Evolutionary conservation across 1,140 invertebrate species (phyloP), one percentile per base, ranked within the genome.

Genomic region (Macrobrachium nipponense): DNA sequence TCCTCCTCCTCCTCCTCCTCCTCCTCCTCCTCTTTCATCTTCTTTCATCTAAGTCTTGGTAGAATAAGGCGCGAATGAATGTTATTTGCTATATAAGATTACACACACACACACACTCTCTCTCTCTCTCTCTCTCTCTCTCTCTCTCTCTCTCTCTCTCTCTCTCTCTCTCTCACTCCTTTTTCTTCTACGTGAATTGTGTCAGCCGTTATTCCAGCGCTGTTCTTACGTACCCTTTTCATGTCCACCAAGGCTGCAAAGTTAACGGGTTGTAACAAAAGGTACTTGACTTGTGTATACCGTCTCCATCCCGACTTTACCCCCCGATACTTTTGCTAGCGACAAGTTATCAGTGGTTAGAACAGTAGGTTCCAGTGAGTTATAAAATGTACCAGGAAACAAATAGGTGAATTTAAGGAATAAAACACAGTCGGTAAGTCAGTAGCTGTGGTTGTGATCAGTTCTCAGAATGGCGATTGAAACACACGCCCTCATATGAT

Each of bases 61-160:
- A n/a, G 5, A 27, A 51, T n/a, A 73, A 43, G 72, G 15, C 36
- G 72, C 43, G 72, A 73, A 73, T 73, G 72, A 73, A 73, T 73
- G 20, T 43, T 73, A 73, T n/a, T 73, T 44, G 8, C 43, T 12
- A n/a, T 18, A 17, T 73, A 36, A 44, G 23, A 44, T n/a, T 51
- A 23, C 4, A 17, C 23, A 44, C 72, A 6, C 58, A 18, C 11
- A 5, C 66, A 6, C n/a, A 5, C 20, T 36, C 66, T 70, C 20
- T 12, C 36, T 20, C 66, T 12, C 66, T 36, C 12, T 70, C 66
- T 36, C 20, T 36, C n/a, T 43, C 72, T 51, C 27, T n/a, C 70
- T n/a, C 23, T 18, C 70, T 73, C 51, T 51, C 11, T 36, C 23
- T 51, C 17, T 73, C 70, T 44, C 23, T 20, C 23, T 44, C 18